phyloP scores from a whole-genome alignment of 2,888 invertebrate species.

The Meteorus colon region DNA sequence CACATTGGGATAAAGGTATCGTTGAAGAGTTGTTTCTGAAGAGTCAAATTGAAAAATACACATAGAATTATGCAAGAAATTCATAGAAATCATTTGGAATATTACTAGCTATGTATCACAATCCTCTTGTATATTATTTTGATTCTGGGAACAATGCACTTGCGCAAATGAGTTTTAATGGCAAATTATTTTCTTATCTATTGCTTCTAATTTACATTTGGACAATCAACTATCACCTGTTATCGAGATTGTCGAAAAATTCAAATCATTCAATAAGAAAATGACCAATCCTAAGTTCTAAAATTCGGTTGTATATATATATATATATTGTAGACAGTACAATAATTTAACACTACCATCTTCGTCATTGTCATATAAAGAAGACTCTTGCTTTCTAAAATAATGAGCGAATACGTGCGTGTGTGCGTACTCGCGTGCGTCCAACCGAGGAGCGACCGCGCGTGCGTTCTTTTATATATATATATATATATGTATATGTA shows the following conservation, averaged over 20 bases:
- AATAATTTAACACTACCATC: slow-evolving; percentile 34
- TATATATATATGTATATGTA: not conserved
- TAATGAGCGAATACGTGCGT: slow-evolving; percentile 56
- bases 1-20: slow-evolving; percentile 36
- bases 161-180: not conserved
- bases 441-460: not conserved
- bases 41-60: slow-evolving; percentile 15
- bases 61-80: not conserved
- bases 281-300: not conserved
- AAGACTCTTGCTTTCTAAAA: slow-evolving; percentile 64
- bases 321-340: not conserved
- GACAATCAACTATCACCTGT: not conserved
- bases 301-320: not conserved
- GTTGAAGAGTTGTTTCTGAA: slow-evolving; percentile 12
- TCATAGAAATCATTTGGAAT: not conserved
- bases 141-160: not conserved
- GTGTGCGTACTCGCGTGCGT: slow-evolving; percentile 43
- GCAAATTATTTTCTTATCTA: not conserved
- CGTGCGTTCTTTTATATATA: not conserved
- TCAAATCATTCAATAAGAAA: not conserved
- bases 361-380: slow-evolving; percentile 43
- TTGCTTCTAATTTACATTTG: slow-evolving; percentile 1
- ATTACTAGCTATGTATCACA: not conserved
- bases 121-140: not conserved
- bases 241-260: not conserved